Conservation (phyloP, 2,113 vertebrate genomes). For the Tyto alba region DNA sequence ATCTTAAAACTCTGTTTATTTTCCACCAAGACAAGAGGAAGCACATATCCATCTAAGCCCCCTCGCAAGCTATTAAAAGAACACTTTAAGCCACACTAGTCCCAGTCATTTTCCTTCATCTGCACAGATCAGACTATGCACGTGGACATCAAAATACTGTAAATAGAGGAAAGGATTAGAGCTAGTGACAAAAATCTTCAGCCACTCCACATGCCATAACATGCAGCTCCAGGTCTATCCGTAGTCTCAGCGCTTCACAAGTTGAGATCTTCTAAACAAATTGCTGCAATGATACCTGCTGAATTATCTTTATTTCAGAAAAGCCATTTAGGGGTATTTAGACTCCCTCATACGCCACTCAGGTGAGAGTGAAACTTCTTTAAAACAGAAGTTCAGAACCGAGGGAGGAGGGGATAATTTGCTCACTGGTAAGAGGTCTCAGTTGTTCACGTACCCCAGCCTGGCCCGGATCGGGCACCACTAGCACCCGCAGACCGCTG, state of each 20-base stretch:
- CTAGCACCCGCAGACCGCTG: neutral
- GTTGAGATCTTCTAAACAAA: neutral
- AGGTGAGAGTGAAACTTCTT: neutral
- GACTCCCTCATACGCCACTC: neutral
- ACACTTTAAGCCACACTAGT: neutral
- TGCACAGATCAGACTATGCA: neutral
- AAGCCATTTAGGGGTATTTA: neutral
- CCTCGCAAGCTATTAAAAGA: neutral
- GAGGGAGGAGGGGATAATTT: neutral
- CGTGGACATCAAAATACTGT: neutral
- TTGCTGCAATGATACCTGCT: neutral
- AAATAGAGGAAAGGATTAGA: neutral
- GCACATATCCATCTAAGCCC: neutral
- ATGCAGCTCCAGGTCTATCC: rapidly evolving
- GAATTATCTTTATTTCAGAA: neutral
- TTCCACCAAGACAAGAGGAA: neutral
- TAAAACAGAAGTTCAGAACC: neutral
- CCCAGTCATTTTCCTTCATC: neutral
- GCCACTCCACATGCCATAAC: neutral
- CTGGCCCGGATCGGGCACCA: neutral
- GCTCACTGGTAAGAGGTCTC: neutral
- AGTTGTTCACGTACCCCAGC: neutral
- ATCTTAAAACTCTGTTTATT: neutral
- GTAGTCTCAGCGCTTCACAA: rapidly evolving
- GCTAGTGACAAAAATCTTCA: neutral